phyloP scores from a whole-genome alignment of 2,113 vertebrate genomes.

The Boulengeromyrus knoepffleri region DNA sequence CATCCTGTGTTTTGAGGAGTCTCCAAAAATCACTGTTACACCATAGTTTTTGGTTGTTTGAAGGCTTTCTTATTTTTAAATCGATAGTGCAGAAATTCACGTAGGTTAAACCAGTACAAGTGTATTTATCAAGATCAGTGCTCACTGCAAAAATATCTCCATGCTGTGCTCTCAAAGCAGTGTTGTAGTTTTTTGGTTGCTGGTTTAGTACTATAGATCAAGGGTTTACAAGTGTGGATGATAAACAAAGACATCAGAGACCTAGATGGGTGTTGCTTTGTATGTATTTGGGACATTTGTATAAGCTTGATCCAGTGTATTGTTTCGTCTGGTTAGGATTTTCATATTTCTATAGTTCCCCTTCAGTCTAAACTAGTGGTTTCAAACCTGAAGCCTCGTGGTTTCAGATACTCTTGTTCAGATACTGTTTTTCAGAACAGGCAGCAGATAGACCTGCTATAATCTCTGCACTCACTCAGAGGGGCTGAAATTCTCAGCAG shows the following conservation, averaged over 20 bases:
- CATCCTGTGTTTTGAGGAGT: not conserved
- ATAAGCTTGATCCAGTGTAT: not conserved
- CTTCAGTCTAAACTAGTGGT: not conserved
- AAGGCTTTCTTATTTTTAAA: not conserved
- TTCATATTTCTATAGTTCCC: not conserved
- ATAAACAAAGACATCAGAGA: not conserved
- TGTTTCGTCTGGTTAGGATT: not conserved
- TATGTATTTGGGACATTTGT: not conserved
- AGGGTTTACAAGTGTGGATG: not conserved
- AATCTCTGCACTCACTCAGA: not conserved
- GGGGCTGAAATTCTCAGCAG: not conserved
- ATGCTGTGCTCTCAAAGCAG: not conserved
- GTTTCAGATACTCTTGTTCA: not conserved
- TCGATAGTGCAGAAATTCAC: not conserved
- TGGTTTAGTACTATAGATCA: not conserved
- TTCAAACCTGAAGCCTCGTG: not conserved
- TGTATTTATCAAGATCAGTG: no score
- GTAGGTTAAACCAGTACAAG: not conserved
- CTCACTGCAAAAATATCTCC: not conserved
- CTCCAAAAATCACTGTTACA: not conserved
- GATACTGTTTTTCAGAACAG: not conserved
- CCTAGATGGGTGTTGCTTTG: not conserved
- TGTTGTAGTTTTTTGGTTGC: not conserved
- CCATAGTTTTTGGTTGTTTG: not conserved
- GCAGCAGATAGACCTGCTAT: not conserved